Percentiles rank a stretch among this genome's conserved stretches.
These are phyloP conservation scores for Probaryconus sp. DNA, from an alignment of 1,140 invertebrate genomes.

Conservation along the genomic window DNA sequence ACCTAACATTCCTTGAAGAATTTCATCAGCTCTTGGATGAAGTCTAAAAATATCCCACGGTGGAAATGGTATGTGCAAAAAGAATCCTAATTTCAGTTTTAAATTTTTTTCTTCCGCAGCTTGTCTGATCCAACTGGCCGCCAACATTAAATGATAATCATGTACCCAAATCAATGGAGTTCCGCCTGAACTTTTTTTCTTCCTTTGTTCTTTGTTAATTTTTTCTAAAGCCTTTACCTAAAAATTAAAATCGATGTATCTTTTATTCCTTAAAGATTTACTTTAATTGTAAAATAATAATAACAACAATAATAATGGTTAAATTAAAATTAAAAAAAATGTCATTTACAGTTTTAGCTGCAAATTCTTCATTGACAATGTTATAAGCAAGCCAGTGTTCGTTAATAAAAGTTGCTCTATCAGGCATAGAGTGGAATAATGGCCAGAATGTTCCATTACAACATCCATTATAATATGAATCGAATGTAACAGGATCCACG, in stretches of 20 bases:
- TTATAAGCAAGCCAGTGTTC: slow-evolving; percentile 91
- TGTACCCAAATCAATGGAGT: slow-evolving; percentile 92
- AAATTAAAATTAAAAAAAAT: not conserved
- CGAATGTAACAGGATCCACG: slow-evolving; percentile 85
- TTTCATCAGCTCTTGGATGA: slow-evolving; percentile 94
- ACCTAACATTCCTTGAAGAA: slow-evolving; percentile 92
- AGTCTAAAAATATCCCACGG: slow-evolving; percentile 94
- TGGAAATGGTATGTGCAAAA: slow-evolving; percentile 95
- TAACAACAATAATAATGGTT: slow-evolving; percentile 8
- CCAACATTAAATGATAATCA: slow-evolving; percentile 94
- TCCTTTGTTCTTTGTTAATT: slow-evolving; percentile 80
- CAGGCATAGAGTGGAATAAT: slow-evolving; percentile 94
- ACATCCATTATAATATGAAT: slow-evolving; percentile 94
- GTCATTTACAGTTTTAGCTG: slow-evolving; percentile 86
- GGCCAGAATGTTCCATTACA: slow-evolving; percentile 96
- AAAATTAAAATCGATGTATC: too few relatives aligned
- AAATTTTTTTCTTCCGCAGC: slow-evolving; percentile 88
- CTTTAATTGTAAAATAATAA: not conserved
- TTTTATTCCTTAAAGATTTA: not conserved
- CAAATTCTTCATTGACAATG: slow-evolving; percentile 89
- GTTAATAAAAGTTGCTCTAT: slow-evolving; percentile 85
- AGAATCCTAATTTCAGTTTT: slow-evolving; percentile 90
- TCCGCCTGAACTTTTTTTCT: slow-evolving; percentile 78
- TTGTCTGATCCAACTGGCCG: slow-evolving; percentile 92
- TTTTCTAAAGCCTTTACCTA: slow-evolving; percentile 82